These are phyloP conservation scores for Synanthedon andrenaeformis DNA, from an alignment of 2,888 invertebrate species.

Conservation along the genomic window DNA sequence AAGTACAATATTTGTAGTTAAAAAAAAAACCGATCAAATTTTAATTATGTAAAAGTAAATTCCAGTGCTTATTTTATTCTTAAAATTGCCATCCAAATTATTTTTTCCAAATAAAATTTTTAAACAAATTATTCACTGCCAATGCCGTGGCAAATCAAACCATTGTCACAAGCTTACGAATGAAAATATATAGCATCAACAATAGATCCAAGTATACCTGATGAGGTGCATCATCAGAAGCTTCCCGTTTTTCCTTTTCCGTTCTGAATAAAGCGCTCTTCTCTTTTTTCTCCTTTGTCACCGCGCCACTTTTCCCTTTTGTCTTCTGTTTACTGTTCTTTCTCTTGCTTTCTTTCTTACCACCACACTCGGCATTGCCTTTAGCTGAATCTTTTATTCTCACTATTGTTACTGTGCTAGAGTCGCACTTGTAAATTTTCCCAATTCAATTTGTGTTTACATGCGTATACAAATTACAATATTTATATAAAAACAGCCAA, in stretches of 20 bases:
- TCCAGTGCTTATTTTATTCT: too few species aligned
- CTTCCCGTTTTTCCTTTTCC: constrained; percentile 42
- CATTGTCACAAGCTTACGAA: too few species aligned
- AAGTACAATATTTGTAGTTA: too few species aligned
- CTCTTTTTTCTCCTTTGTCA: constrained; percentile 54
- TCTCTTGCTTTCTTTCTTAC: constrained; percentile 74
- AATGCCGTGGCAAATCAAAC: too few species aligned
- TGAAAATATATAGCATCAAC: too few species aligned
- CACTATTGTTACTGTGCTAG: constrained; percentile 73
- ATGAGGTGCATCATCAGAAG: constrained; percentile 33
- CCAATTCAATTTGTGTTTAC: neutral
- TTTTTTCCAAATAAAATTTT: too few species aligned
- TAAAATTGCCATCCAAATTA: too few species aligned
- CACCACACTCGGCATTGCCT: constrained; percentile 71
- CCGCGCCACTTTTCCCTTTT: constrained; percentile 57
- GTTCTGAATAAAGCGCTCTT: constrained; percentile 37
- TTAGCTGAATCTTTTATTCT: constrained; percentile 74
- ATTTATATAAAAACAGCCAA: too few species aligned
- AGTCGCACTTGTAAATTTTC: constrained; percentile 2
- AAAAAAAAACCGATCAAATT: too few species aligned
- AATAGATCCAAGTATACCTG: constrained; percentile 26
- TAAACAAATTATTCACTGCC: too few species aligned
- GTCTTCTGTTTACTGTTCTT: constrained; percentile 72
- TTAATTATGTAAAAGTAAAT: too few species aligned
- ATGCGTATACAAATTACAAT: too few species aligned